These are phyloP conservation scores for Apodemus sylvaticus DNA, from an alignment of 2,113 vertebrate genomes.

Conservation along the genomic window DNA sequence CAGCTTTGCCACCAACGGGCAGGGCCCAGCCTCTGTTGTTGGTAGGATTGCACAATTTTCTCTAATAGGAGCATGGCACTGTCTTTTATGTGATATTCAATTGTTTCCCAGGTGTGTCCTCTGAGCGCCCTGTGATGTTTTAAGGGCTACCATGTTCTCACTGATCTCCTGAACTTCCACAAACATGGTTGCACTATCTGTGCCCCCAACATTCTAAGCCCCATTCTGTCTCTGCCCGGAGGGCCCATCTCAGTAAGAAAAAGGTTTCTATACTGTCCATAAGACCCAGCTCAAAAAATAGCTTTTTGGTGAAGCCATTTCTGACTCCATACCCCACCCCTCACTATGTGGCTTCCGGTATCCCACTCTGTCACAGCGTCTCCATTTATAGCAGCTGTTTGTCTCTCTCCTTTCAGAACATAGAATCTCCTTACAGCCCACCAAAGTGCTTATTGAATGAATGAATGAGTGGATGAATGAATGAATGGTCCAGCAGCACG, in stretches of 20 bases:
- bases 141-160: neutral
- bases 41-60: neutral
- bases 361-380: neutral
- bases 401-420: neutral
- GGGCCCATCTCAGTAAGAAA: neutral
- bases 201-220: neutral
- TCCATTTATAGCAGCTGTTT: fast-evolving
- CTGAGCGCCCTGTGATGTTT: neutral
- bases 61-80: neutral
- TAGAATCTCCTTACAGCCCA: neutral
- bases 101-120: neutral
- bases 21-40: neutral
- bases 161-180: neutral
- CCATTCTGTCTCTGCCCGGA: neutral
- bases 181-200: fast-evolving
- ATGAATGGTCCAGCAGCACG: neutral
- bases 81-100: neutral
- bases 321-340: neutral
- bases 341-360: neutral
- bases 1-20: neutral
- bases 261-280: neutral
- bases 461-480: neutral
- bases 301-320: neutral
- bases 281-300: constrained; percentile 2
- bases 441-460: neutral